Base-by-base conservation (phyloP, 2,888 invertebrate genomes). In the Pollenia angustigena region DNA sequence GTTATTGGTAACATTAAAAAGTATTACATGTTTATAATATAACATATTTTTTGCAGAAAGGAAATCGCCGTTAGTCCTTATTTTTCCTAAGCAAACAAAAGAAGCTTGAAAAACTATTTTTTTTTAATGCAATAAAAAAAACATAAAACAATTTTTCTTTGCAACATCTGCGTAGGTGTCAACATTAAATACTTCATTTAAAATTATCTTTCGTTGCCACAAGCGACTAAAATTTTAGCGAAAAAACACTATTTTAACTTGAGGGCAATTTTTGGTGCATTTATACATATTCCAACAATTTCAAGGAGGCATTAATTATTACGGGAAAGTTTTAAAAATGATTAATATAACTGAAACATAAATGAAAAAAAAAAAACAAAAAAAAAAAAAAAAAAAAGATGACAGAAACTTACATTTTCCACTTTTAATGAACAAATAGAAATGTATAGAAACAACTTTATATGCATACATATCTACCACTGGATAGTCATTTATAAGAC, bases 381-480 rank as follows among this genome's bases (percentile, higher is more conserved):
- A 52, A 58, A 68, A 75, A 62, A 76, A 62, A 4, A 68, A 60
- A 54, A 78, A 66, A 52, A 62, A 9, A 16, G 16, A 54, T 42
- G 11, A 14, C 8, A 16, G 23, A 11, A 46, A 46, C 42, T 6
- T n/a, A 64, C 50, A 32, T 32, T 50, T 6, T 69, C 18, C 16
- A 4, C 48, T 68, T 71, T 16, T 64, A 54, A 80, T 62, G 32
- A 48, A 62, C 16, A 80, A 71, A 81, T 62, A 54, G n/a, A 64
- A 56, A 60, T 52, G 42, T 9, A 52, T 42, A 32, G 6, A 54
- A 14, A 44, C 11, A 56, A 48, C 42, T 62, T 23, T 23, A 23
- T 23, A 46, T 14, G 52, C 44, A 52, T 23, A 18, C 44, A 16
- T 32, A 32, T 32, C 32, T 32, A 32, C n/a, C 16, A 18, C 42